phyloP scores from a whole-genome alignment of 2,797 vertebrate species.

The Crypturellus tataupa region DNA sequence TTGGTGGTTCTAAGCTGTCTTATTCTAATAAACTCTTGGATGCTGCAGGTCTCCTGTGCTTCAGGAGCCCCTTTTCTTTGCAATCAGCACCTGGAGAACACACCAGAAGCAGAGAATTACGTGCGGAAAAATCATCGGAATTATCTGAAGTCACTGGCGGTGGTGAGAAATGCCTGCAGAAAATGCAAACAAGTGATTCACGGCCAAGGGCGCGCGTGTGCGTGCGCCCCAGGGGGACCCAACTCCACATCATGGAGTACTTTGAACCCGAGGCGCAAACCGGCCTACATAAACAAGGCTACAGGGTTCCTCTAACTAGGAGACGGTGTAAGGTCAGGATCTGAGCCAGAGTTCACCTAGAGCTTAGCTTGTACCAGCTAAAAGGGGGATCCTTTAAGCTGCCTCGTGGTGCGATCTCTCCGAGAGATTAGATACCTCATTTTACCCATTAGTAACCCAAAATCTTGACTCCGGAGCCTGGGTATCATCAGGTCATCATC shows the following conservation, averaged over 20 bases:
- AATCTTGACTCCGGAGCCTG: background rate
- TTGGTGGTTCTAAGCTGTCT: background rate
- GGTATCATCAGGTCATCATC: accelerated
- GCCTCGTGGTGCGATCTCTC: accelerated
- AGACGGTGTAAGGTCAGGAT: background rate
- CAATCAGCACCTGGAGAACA: background rate
- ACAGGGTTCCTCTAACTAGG: background rate
- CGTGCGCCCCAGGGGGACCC: background rate
- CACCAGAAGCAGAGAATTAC: background rate
- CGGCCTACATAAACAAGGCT: accelerated
- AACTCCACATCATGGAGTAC: background rate
- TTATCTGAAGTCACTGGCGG: background rate
- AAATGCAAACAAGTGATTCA: background rate
- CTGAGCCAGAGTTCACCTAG: background rate
- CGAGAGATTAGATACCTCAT: background rate
- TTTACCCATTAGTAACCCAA: background rate
- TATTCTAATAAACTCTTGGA: background rate
- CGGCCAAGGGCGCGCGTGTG: background rate
- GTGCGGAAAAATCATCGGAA: background rate
- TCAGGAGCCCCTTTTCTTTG: background rate
- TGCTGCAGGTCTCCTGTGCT: background rate
- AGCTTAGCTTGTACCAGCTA: background rate
- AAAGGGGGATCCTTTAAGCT: background rate
- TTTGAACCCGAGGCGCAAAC: background rate
- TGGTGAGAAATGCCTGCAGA: background rate